Evolutionary conservation across 2,113 vertebrate genomes (phyloP).

Genomic region (Protobothrops mucrosquamatus): DNA sequence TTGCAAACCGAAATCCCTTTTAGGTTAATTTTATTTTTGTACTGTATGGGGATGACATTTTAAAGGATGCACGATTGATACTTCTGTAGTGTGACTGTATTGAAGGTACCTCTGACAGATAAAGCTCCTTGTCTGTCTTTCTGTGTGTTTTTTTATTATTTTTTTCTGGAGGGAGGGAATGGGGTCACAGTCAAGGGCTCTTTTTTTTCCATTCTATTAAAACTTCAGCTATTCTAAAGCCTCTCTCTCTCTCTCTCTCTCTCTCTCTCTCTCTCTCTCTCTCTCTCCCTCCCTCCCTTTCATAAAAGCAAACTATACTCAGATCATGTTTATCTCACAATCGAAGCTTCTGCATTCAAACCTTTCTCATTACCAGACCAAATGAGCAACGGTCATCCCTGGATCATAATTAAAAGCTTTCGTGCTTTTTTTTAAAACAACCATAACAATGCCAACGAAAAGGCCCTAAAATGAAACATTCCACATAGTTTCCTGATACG

Average conservation of each 20-base stretch:
- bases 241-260: conserved; percentile 7
- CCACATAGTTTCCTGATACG: conserved; percentile 7
- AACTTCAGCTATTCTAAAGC: conserved; percentile 53
- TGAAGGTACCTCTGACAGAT: conserved; percentile 70
- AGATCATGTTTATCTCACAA: conserved; percentile 71
- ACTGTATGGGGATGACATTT: conserved; percentile 67
- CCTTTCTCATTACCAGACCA: conserved; percentile 60
- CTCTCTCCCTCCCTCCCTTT: conserved; percentile 6
- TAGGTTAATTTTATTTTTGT: conserved; percentile 82
- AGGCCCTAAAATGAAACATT: conserved; percentile 38
- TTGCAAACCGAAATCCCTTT: conserved; percentile 70
- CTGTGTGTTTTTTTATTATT: neutral
- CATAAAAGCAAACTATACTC: conserved; percentile 61
- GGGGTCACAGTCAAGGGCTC: conserved; percentile 71
- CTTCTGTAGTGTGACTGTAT: conserved; percentile 72
- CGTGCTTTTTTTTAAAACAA: conserved; percentile 1
- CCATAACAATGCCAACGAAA: neutral
- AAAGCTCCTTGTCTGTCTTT: conserved; percentile 71
- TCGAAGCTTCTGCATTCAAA: conserved; percentile 70
- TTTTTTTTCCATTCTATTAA: conserved; percentile 56
- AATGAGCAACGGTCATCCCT: conserved; percentile 60
- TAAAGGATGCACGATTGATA: conserved; percentile 78
- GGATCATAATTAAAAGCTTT: conserved; percentile 60
- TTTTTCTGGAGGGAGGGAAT: conserved; percentile 61
- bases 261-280: neutral